Base-by-base conservation (phyloP, 2,888 invertebrate species). In the Unio pictorum region DNA sequence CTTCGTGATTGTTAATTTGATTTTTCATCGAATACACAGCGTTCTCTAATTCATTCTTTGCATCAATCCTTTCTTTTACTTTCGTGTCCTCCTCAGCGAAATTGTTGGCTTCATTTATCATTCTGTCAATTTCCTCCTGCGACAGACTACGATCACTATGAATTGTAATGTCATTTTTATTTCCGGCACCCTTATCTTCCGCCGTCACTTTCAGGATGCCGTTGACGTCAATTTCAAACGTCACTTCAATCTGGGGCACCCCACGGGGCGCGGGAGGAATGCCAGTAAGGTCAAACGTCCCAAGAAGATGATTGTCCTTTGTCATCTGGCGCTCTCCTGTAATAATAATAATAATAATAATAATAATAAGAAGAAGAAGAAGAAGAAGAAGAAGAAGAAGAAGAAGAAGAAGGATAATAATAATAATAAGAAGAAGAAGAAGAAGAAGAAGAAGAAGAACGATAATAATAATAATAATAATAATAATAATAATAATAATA, bases 41-140 rank as follows among this genome's bases (percentile, higher is more conserved):
- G 72, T 86, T 81, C 91, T 99, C 99, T 68, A 99, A 93, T 89
- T 99, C 99, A 90, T 99, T 99, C 80, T 97, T 94, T 5, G 98
- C 94, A 89, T 99, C 99, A 5, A 99, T 97, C 66, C 95, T 93
- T 91, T 98, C 90, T 76, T 90, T 90, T 2, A 87, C 70, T 91
- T 96, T 97, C 92, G 98, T 98, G 91, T 99, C 99, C 81, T 99
- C 99, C 87, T 99, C 99, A 26, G 98, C 97, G 91, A 98, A 99
- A 91, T 96, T 96, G 92, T 99, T 99, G 1, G 99, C 98, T 89
- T 99, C 99, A 75, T 96, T 96, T 91, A 99, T 98, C 99, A 99
- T 99, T 76, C 97, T 93, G 89, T 99, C 98, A 82, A 99, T 99
- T 87, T 99, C 99, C 83, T 99, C 99, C 6, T 98, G 98, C 20